Evolutionary conservation across 2,113 vertebrate species (phyloP).

Genomic region (Entomyzon cyanotis): DNA sequence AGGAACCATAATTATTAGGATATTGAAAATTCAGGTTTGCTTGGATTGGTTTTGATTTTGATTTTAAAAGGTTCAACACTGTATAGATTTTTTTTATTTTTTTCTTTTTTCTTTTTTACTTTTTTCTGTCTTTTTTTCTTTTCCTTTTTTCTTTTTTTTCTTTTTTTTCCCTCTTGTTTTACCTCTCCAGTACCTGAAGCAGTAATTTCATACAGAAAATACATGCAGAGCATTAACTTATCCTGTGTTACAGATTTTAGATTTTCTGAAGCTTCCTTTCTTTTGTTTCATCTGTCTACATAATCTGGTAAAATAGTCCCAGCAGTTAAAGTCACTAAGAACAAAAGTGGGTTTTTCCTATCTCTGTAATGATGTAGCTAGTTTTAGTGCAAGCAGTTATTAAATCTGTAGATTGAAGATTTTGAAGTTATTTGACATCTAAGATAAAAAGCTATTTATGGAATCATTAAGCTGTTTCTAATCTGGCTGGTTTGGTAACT

Average conservation of each 20-base stretch:
- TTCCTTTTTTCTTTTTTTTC: background rate
- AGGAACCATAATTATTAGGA: background rate
- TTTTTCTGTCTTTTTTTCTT: background rate
- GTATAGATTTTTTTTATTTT: background rate
- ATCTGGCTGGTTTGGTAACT: background rate
- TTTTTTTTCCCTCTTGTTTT: background rate
- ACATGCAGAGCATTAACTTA: background rate
- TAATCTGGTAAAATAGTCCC: background rate
- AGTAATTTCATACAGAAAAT: background rate
- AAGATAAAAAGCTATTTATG: background rate
- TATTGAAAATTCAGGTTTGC: background rate
- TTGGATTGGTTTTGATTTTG: background rate
- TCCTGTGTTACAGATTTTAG: background rate
- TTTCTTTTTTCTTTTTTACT: background rate
- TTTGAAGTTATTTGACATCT: background rate
- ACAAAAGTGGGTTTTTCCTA: background rate
- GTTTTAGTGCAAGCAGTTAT: background rate
- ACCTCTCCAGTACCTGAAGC: background rate
- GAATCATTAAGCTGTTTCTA: background rate
- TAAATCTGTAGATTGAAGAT: background rate
- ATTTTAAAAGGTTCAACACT: background rate
- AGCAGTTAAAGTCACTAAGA: background rate
- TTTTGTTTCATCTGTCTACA: background rate
- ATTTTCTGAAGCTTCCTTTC: background rate
- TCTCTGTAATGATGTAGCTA: background rate